Conservation (phyloP, 2,797 vertebrate genomes). For the Sebastiscus albofasciatus region DNA sequence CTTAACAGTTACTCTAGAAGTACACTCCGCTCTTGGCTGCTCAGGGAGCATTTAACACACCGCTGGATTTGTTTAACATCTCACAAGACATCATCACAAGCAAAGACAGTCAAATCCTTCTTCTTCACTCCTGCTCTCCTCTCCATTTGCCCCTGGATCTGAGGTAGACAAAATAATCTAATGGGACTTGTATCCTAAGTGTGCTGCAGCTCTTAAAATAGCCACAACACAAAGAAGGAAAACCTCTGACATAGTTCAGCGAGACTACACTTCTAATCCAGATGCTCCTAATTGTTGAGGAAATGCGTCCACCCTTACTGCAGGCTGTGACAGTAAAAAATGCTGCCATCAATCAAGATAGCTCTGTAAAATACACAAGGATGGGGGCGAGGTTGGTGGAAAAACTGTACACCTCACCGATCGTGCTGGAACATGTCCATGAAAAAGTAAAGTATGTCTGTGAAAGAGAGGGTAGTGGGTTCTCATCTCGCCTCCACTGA, state of each 20-base stretch:
- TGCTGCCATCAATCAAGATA: slow-evolving; percentile 71
- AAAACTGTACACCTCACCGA: slow-evolving; percentile 30
- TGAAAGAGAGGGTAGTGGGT: slow-evolving; percentile 37
- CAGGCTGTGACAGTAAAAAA: slow-evolving; percentile 73
- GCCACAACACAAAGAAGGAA: slow-evolving; percentile 56
- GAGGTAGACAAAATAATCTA: slow-evolving; percentile 55
- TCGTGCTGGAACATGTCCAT: slow-evolving; percentile 66
- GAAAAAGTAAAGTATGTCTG: slow-evolving; percentile 60
- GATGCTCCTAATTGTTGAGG: slow-evolving; percentile 66
- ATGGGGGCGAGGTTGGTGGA: slow-evolving; percentile 49
- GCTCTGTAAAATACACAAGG: slow-evolving; percentile 60
- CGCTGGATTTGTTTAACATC: slow-evolving; percentile 27
- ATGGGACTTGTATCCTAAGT: slow-evolving; percentile 19
- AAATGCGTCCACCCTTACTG: slow-evolving; percentile 61
- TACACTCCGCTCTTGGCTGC: slow-evolving; percentile 32
- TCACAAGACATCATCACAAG: not conserved
- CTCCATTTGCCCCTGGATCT: slow-evolving; percentile 23
- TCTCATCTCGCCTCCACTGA: slow-evolving; percentile 10
- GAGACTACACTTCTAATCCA: slow-evolving; percentile 56
- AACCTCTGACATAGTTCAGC: slow-evolving; percentile 47
- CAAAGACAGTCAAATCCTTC: not conserved
- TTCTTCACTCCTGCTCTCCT: slow-evolving; percentile 12
- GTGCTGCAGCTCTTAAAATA: slow-evolving; percentile 44
- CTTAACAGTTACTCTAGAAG: slow-evolving; percentile 57
- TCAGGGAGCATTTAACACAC: slow-evolving; percentile 5